Evolutionary conservation across 2,888 invertebrate genomes (phyloP).

Genomic region (Oligia strigilis): DNA sequence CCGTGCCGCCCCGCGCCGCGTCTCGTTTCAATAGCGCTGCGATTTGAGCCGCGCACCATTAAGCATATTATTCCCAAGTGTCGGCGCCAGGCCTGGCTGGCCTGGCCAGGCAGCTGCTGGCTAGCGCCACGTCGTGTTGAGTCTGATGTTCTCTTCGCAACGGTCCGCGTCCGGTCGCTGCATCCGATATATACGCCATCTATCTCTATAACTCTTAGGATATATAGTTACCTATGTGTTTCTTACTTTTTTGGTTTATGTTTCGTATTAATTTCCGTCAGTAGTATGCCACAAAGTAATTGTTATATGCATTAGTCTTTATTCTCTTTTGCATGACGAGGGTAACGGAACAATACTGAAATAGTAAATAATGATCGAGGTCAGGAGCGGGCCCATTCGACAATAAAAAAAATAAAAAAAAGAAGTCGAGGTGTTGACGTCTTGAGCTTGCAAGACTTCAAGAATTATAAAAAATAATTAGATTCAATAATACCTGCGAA

Average conservation of each 20-base stretch:
- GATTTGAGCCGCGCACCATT: constrained; percentile 20
- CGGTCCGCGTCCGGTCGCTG: background rate
- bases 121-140: background rate
- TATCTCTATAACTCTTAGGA: too few relatives aligned
- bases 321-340: too few relatives aligned
- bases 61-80: constrained; percentile 24
- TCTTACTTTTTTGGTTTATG: background rate
- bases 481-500: background rate
- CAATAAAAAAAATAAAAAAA: too few relatives aligned
- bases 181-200: too few relatives aligned
- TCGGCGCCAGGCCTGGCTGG: constrained; percentile 6
- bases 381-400: too few relatives aligned
- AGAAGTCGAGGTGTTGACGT: too few relatives aligned
- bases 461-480: background rate
- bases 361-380: too few relatives aligned
- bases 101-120: background rate
- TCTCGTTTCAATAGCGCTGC: constrained; percentile 29
- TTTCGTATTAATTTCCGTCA: background rate
- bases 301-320: background rate
- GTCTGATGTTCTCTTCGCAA: background rate
- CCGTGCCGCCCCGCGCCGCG: background rate
- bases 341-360: background rate
- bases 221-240: background rate
- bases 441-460: background rate
- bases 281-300: background rate